These are phyloP conservation scores for Anableps anableps DNA, from an alignment of 2,797 vertebrate species.

Conservation along the genomic window DNA sequence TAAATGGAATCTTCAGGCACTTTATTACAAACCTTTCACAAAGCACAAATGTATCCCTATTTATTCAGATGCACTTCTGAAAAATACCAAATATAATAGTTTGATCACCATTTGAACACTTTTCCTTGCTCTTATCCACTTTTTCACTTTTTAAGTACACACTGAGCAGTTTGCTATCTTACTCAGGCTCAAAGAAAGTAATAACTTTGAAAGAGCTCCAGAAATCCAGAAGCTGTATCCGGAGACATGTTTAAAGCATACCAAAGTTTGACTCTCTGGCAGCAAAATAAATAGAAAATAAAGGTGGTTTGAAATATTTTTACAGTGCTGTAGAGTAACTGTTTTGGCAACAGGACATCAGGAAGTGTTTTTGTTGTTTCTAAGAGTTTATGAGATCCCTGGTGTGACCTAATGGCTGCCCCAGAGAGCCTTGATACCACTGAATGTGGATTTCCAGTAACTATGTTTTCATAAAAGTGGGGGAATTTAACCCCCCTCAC, in stretches of 20 bases:
- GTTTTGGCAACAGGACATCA: constrained; percentile 34
- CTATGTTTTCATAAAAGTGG: constrained; percentile 33
- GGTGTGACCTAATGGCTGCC: constrained; percentile 35
- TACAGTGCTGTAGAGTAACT: constrained; percentile 6
- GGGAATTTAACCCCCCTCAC: constrained; percentile 23
- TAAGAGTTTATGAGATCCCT: constrained; percentile 35
- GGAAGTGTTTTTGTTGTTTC: constrained; percentile 40
- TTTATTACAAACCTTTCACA: not conserved
- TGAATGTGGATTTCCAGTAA: constrained; percentile 34
- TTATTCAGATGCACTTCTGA: not conserved
- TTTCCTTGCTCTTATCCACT: not conserved
- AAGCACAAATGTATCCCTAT: not conserved
- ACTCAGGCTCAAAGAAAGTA: not conserved
- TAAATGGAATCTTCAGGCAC: not conserved
- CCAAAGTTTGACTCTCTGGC: not conserved
- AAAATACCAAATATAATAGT: not conserved
- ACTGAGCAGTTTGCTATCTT: not conserved
- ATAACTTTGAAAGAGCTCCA: not conserved
- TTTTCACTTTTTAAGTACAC: not conserved
- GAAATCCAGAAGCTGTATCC: not conserved
- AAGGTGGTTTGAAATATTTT: constrained; percentile 26
- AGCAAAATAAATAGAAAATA: constrained; percentile 27
- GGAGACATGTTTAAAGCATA: not conserved
- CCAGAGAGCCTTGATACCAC: constrained; percentile 38
- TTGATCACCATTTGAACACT: not conserved